Evolutionary conservation across 2,888 invertebrate genomes (phyloP), one percentile per base, ranked within the genome.

Genomic region (Ashinkailepas kermadecensis): DNA sequence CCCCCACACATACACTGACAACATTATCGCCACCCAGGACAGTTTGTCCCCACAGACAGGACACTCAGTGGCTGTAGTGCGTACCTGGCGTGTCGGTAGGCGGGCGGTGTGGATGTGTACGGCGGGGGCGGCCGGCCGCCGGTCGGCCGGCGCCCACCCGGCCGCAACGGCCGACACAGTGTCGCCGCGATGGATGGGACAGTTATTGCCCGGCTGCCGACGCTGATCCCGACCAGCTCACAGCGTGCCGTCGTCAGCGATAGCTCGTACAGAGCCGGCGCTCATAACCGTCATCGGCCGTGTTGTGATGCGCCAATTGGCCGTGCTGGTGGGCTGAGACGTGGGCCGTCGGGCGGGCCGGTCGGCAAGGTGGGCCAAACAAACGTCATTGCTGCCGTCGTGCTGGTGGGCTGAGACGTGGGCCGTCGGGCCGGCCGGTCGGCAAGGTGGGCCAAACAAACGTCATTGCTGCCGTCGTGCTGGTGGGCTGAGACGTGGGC

Each of bases 191-290:
- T 74, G 54, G 54, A 74, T 56, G 74, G 74, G 74, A 74, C 74
- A 74, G 74, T 74, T 74, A 74, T 74, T 54, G 74, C 56, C 21
- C 15, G 10, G 23, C 54, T 56, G 21, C 54, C 74, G 10, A 9
- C 54, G 54, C 56, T 56, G 74, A 74, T 74, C 74, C 65, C 74
- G 54, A 56, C 74, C 11, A 23, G 54, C 54, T 54, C 74, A 56
- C 74, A 74, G 74, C 74, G 54, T 74, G 74, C 56, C 74, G 74
- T 56, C 74, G 18, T 8, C 74, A 23, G 56, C 74, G 18, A 74
- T 56, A 3, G 74, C 74, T 54, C 10, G 54, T 10, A 23, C 18
- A 65, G 65, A n/a, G 65, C 74, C 9, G 56, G 7, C 10, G 54
- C 74, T 74, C 74, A 56, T 74, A 74, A 15, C 54, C 54, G 74